phyloP scores from a whole-genome alignment of 30 jellyfish, hydroid and myxozoan species.

The Aurelia sp. region DNA sequence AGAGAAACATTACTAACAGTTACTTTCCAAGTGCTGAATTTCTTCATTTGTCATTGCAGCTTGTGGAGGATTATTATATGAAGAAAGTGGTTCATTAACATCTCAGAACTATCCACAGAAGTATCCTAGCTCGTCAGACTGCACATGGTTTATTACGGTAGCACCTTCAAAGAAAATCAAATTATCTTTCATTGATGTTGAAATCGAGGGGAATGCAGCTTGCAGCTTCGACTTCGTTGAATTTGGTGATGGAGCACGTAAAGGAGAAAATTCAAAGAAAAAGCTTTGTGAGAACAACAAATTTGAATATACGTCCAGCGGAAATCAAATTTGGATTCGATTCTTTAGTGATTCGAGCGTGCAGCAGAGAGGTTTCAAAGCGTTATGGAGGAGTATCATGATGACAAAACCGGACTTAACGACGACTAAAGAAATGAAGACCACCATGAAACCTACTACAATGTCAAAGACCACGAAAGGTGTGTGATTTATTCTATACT shows the following conservation, averaged over 20 bases:
- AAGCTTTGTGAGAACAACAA: slow-evolving; percentile 67
- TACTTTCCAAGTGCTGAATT: too few species aligned
- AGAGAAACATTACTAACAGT: too few species aligned
- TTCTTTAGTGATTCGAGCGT: slow-evolving; percentile 72
- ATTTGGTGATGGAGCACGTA: slow-evolving; percentile 44
- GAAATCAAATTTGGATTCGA: slow-evolving; percentile 61
- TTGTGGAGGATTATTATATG: slow-evolving; percentile 48
- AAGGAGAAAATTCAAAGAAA: slow-evolving; percentile 34
- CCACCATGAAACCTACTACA: slow-evolving; percentile 11
- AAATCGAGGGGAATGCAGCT: slow-evolving; percentile 16
- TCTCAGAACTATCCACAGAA: slow-evolving; percentile 69
- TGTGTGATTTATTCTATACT: not conserved
- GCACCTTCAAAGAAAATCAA: slow-evolving; percentile 31
- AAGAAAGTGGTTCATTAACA: slow-evolving; percentile 62
- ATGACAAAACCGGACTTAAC: slow-evolving; percentile 1
- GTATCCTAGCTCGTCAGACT: slow-evolving; percentile 41
- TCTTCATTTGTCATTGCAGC: slow-evolving; percentile 1
- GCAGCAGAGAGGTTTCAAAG: slow-evolving; percentile 79
- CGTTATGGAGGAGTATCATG: slow-evolving; percentile 68
- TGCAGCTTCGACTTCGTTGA: slow-evolving; percentile 60
- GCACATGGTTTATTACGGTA: slow-evolving; percentile 58
- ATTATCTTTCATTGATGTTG: slow-evolving; percentile 24
- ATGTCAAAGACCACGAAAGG: not conserved
- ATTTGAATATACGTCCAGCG: slow-evolving; percentile 27
- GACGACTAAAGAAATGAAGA: slow-evolving; percentile 4